Conservation (phyloP, 2,113 vertebrate genomes). For the Pteronura brasiliensis region DNA sequence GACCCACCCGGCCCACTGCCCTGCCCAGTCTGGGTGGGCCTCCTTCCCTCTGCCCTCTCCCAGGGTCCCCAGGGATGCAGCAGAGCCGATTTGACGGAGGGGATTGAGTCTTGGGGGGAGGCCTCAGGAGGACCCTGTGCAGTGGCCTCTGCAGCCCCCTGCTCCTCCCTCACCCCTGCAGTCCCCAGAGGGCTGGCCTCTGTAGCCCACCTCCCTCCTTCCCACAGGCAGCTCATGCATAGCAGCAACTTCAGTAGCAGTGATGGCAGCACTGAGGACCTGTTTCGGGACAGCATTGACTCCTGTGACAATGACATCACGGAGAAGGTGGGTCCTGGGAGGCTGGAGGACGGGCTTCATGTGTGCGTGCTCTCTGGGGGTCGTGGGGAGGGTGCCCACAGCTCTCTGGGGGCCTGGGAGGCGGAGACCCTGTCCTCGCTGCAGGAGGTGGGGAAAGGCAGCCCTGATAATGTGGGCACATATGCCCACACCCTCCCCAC, state of each 20-base stretch:
- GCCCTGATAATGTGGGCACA: neutral
- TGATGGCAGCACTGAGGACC: slow-evolving; percentile 96
- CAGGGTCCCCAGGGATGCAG: neutral
- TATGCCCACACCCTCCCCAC: too few species aligned
- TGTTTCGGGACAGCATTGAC: slow-evolving; percentile 97
- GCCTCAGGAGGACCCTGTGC: too few species aligned
- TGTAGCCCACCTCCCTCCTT: neutral
- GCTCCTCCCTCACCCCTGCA: too few species aligned
- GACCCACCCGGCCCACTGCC: neutral
- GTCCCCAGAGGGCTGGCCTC: too few species aligned
- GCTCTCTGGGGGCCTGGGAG: neutral
- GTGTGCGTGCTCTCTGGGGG: fast-evolving
- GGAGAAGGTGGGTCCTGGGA: slow-evolving; percentile 88
- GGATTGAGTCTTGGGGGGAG: neutral
- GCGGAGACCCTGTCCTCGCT: neutral
- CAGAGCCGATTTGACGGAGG: neutral
- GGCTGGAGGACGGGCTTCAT: fast-evolving
- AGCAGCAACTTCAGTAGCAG: slow-evolving; percentile 98
- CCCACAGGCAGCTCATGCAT: slow-evolving; percentile 93
- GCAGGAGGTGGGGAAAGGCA: neutral
- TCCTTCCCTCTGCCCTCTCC: neutral
- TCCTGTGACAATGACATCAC: slow-evolving; percentile 95
- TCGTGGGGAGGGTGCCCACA: neutral
- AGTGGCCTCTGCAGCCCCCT: neutral
- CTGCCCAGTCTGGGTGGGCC: neutral